A percentile compares a stretch with the other conserved stretches of the same genome.
These are phyloP conservation scores for Mnemiopsis leidyi DNA, from an alignment of 37 sponge, comb jelly and placozoan genomes.

Conservation along the genomic window DNA sequence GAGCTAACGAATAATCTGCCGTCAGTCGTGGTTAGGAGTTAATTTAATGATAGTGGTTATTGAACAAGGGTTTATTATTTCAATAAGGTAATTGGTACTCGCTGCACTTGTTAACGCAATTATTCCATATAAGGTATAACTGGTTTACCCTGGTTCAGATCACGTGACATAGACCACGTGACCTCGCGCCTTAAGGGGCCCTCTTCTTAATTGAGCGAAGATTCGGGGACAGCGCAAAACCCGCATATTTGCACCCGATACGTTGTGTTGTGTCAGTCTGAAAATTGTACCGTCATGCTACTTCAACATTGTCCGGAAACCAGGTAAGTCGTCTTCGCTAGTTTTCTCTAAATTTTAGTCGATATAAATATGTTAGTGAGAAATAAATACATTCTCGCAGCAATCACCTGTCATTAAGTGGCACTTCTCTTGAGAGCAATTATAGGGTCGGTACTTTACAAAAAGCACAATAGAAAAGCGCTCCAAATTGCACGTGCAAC, in stretches of 20 bases:
- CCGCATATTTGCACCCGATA: background rate
- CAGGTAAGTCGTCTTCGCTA: background rate
- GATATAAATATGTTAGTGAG: too few species aligned
- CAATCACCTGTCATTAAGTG: too few species aligned
- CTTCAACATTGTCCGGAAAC: background rate
- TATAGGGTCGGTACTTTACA: too few species aligned
- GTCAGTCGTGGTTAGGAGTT: background rate
- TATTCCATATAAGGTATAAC: conserved; percentile 59
- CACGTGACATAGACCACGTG: conserved; percentile 47
- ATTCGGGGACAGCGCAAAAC: background rate
- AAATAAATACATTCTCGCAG: too few species aligned
- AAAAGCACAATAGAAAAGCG: too few species aligned
- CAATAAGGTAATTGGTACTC: conserved; percentile 55
- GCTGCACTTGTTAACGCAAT: conserved; percentile 44
- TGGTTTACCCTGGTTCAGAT: background rate
- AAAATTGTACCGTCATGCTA: background rate
- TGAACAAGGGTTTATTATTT: conserved; percentile 34
- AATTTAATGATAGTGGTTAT: conserved; percentile 22
- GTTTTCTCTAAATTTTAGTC: too few species aligned
- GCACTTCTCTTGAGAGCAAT: too few species aligned
- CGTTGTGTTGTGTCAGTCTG: conserved; percentile 4
- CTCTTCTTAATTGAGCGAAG: conserved; percentile 18
- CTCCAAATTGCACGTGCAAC: too few species aligned
- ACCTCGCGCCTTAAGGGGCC: conserved; percentile 55
- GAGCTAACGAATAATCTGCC: background rate